Evolutionary conservation across 2,113 vertebrate genomes (phyloP).

Genomic region (Ictalurus punctatus): DNA sequence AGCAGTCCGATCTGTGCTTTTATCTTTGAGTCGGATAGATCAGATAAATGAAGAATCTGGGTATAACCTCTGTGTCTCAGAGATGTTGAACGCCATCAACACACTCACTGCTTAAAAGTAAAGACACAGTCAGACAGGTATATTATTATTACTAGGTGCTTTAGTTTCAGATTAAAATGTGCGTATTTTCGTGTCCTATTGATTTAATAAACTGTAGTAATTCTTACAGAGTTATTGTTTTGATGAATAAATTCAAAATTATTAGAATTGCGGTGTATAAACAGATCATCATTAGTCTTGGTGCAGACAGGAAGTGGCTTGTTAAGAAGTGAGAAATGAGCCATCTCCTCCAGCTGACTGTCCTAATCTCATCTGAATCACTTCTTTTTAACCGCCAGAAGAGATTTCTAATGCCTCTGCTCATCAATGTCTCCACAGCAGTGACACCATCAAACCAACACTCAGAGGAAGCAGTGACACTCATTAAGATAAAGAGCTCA

Average conservation of each 20-base stretch:
- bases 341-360: background rate
- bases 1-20: background rate
- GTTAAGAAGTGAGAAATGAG: background rate
- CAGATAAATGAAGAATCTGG: background rate
- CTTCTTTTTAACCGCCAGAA: background rate
- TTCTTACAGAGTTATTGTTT: background rate
- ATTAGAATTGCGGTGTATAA: background rate
- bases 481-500: slow-evolving; percentile 6
- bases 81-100: background rate
- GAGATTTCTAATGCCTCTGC: background rate
- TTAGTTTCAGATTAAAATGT: background rate
- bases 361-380: background rate
- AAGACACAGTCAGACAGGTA: background rate
- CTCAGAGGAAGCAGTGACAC: background rate
- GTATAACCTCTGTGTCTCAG: background rate
- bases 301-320: background rate
- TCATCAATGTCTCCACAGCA: background rate
- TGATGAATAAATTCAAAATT: background rate
- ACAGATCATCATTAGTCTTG: background rate
- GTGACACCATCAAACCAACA: background rate
- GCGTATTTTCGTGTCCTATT: background rate
- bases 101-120: background rate
- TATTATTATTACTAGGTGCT: background rate
- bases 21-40: background rate
- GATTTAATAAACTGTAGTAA: background rate